A percentile compares a stretch with the other conserved stretches of the same genome.
These are phyloP conservation scores for Ammospiza maritima DNA, from an alignment of 2,797 vertebrate species.

Conservation along the genomic window DNA sequence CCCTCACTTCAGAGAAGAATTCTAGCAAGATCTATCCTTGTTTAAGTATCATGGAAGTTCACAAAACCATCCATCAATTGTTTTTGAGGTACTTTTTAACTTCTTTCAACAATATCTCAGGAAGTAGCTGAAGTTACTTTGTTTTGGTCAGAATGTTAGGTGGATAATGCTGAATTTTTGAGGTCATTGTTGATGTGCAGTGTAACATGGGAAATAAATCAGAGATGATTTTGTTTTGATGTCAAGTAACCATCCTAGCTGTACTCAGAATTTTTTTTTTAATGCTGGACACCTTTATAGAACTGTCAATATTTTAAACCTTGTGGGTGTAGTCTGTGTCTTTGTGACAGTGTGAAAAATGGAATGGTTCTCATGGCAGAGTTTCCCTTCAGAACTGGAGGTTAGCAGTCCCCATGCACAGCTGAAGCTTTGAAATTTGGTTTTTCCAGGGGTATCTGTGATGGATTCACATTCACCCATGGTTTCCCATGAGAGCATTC, in stretches of 20 bases:
- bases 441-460: not conserved
- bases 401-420: not conserved
- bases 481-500: not conserved
- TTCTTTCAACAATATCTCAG: not conserved
- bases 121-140: not conserved
- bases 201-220: accelerated
- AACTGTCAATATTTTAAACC: not conserved
- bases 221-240: not conserved
- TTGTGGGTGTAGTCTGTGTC: not conserved
- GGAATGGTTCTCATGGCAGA: not conserved
- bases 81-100: not conserved
- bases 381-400: not conserved
- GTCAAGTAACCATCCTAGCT: not conserved
- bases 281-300: not conserved
- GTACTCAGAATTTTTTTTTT: not conserved
- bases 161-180: not conserved
- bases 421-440: not conserved
- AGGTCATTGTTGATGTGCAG: not conserved
- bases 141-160: not conserved
- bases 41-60: not conserved
- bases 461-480: not conserved
- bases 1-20: not conserved
- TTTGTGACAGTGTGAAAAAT: not conserved
- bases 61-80: not conserved
- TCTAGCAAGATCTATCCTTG: not conserved